These are phyloP conservation scores for Phrynosoma platyrhinos DNA, from an alignment of 2,113 vertebrate genomes.

Conservation along the genomic window DNA sequence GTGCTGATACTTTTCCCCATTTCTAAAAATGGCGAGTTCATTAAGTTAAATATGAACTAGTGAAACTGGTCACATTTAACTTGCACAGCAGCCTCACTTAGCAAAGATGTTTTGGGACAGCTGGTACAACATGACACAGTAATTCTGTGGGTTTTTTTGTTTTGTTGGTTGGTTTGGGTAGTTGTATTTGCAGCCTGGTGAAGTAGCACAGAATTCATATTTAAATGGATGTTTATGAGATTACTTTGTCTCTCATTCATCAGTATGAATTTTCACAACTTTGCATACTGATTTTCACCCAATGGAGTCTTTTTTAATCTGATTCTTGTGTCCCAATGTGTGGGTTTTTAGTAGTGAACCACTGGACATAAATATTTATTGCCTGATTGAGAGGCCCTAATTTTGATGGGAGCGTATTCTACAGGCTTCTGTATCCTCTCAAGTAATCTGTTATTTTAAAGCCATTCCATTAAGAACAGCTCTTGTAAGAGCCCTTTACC, in stretches of 20 bases:
- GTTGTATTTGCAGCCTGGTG: neutral
- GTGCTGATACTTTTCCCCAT: conserved; percentile 20
- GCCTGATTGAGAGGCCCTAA: neutral
- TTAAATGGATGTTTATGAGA: neutral
- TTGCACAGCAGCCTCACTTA: neutral
- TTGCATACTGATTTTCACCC: neutral
- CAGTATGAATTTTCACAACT: neutral
- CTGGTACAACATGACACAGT: neutral
- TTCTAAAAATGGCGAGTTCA: conserved; percentile 33
- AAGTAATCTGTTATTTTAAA: neutral
- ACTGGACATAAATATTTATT: neutral
- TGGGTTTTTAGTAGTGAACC: neutral
- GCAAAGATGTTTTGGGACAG: neutral
- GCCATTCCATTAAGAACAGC: neutral
- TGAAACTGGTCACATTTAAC: neutral
- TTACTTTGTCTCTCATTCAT: neutral
- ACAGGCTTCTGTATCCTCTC: fast-evolving
- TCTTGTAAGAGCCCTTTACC: neutral
- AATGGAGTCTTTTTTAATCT: fast-evolving
- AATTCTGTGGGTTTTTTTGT: neutral
- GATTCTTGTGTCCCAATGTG: neutral
- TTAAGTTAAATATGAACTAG: conserved; percentile 14
- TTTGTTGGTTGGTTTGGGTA: neutral
- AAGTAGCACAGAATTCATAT: neutral
- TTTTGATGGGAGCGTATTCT: neutral